Percentiles rank a stretch among this genome's conserved stretches.
These are phyloP conservation scores for Embiotoca jacksoni DNA, from an alignment of 2,113 vertebrate genomes.

Conservation along the genomic window DNA sequence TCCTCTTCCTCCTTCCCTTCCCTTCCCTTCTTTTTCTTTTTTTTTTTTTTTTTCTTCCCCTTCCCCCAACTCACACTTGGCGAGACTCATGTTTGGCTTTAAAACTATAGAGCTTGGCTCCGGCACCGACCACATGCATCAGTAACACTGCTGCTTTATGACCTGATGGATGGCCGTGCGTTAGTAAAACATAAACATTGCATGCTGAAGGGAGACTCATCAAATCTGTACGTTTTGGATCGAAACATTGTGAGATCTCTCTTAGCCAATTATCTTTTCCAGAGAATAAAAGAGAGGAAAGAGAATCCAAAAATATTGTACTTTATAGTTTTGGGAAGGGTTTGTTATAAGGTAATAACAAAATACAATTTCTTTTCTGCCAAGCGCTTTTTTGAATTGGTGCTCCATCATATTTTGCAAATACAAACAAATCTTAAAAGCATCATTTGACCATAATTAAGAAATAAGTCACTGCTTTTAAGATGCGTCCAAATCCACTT, in stretches of 20 bases:
- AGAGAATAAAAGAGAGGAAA: not conserved
- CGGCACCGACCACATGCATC: slow-evolving; percentile 48
- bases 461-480: no score
- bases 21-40: not conserved
- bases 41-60: not conserved
- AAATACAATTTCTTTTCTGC: no score
- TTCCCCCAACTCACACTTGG: slow-evolving; percentile 23
- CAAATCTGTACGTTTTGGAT: not conserved
- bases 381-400: no score
- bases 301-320: not conserved
- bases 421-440: no score
- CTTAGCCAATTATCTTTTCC: not conserved
- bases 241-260: not conserved
- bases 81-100: slow-evolving; percentile 64
- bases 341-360: not conserved
- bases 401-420: no score
- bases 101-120: slow-evolving; percentile 45
- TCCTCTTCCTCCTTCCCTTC: not conserved
- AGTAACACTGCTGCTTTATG: slow-evolving; percentile 10
- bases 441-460: no score
- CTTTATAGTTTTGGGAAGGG: not conserved
- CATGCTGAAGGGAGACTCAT: not conserved
- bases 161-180: slow-evolving; percentile 23
- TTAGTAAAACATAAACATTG: slow-evolving; percentile 30
- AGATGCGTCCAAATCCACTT: no score